Conservation (phyloP, 1,140 invertebrate species). For the Pygmarrhopalites habei region DNA sequence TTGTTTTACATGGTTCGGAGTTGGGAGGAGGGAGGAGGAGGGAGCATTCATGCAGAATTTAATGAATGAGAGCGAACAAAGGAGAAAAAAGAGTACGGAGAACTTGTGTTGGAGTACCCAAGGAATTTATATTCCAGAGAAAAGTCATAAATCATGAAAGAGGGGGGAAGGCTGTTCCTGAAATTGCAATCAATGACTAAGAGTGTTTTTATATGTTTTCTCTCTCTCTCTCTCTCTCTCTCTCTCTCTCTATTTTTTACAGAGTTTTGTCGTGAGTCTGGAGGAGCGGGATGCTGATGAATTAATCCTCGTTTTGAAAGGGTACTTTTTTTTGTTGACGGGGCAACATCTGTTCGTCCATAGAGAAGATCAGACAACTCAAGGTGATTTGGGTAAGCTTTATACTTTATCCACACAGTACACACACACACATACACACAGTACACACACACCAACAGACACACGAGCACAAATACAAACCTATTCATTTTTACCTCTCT, state of each 20-base stretch:
- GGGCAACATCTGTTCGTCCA: conserved; percentile 30
- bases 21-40: too few relatives aligned
- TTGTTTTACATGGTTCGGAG: too few relatives aligned
- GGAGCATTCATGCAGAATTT: too few relatives aligned
- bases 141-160: too few relatives aligned
- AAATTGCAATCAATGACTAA: too few relatives aligned
- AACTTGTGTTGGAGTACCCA: too few relatives aligned
- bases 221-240: not conserved
- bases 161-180: too few relatives aligned
- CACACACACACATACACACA: conserved; percentile 7
- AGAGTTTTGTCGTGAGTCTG: conserved; percentile 62
- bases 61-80: too few relatives aligned
- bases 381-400: conserved; percentile 44
- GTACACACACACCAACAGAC: conserved; percentile 5
- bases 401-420: not conserved
- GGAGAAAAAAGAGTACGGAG: too few relatives aligned
- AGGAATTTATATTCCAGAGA: too few relatives aligned
- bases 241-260: conserved; percentile 31
- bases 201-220: too few relatives aligned
- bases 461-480: too few relatives aligned
- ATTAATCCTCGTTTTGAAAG: conserved; percentile 68
- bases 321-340: conserved; percentile 51
- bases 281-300: conserved; percentile 77
- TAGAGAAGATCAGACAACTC: conserved; percentile 44
- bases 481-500: conserved; percentile 26